A percentile compares a stretch with the other conserved stretches of the same genome.
phyloP scores from a whole-genome alignment of 2,797 vertebrate species.

The Phaenicophaeus curvirostris region DNA sequence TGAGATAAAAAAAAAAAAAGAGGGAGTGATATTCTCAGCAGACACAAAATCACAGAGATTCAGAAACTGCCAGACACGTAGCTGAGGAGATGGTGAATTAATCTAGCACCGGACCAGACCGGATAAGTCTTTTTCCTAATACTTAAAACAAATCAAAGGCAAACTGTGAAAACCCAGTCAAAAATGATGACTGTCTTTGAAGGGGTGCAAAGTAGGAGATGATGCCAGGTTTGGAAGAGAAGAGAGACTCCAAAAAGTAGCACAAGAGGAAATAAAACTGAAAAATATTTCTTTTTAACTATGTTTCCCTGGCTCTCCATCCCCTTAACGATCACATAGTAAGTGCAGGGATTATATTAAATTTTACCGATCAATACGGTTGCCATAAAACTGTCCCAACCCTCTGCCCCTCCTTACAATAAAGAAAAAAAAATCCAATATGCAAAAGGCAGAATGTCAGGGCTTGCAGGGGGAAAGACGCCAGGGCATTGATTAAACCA shows the following conservation, averaged over 20 bases:
- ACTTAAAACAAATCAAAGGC: background rate
- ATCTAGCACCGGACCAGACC: background rate
- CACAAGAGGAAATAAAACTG: background rate
- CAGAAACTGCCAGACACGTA: background rate
- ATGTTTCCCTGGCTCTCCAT: slow-evolving; percentile 33
- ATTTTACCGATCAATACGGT: slow-evolving; percentile 73
- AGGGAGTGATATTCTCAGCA: background rate
- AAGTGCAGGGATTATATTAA: slow-evolving; percentile 75
- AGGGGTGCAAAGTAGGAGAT: background rate
- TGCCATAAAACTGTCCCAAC: slow-evolving; percentile 70
- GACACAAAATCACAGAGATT: background rate
- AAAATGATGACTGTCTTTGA: background rate
- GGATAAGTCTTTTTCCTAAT: background rate
- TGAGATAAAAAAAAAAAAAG: background rate
- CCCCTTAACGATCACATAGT: slow-evolving; percentile 67
- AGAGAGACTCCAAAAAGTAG: background rate
- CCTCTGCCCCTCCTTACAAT: slow-evolving; percentile 71
- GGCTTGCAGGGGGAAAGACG: background rate
- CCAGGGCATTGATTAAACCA: background rate
- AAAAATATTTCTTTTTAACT: slow-evolving; percentile 32
- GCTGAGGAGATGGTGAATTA: background rate
- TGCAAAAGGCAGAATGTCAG: slow-evolving; percentile 16
- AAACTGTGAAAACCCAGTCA: background rate
- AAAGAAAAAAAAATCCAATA: slow-evolving; percentile 73
- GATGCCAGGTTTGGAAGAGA: background rate